A percentile compares a stretch with the other conserved stretches of the same genome.
Conservation (phyloP, 2,113 vertebrate species). For the Phyllopteryx taeniolatus region DNA sequence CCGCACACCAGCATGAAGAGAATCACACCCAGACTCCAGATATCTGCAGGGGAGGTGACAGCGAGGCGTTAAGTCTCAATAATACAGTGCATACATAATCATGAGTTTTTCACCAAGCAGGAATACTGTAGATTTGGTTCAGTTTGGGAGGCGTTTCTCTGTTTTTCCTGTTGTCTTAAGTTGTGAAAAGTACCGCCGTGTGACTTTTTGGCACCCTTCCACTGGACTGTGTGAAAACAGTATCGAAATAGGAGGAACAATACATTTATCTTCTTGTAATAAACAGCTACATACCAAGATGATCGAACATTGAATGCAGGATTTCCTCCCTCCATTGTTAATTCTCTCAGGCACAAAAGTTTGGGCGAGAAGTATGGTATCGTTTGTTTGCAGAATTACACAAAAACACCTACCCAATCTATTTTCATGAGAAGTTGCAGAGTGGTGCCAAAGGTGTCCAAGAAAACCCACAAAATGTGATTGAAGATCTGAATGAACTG, state of each 20-base stretch:
- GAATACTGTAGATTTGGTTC: neutral
- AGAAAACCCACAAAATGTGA: no score
- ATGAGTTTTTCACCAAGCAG: neutral
- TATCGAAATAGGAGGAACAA: neutral
- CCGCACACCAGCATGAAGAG: constrained; percentile 98
- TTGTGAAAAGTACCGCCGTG: neutral
- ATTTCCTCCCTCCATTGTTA: neutral
- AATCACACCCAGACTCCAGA: constrained; percentile 98
- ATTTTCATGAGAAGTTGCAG: no score
- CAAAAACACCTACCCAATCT: neutral
- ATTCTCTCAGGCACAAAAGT: neutral
- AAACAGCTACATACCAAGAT: neutral
- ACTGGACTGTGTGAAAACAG: neutral
- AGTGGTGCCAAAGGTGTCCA: no score
- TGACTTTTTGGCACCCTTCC: neutral
- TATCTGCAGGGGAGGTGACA: constrained; percentile 75
- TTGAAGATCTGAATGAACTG: no score
- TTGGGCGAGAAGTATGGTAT: neutral
- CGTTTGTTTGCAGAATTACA: neutral
- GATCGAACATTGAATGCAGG: neutral
- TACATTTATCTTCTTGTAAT: neutral
- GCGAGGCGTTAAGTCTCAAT: neutral
- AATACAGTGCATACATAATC: neutral
- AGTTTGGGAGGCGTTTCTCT: neutral
- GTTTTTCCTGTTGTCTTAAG: neutral